Conservation (phyloP, 2,888 invertebrate genomes). For the Hemicrepidius hirtus region DNA sequence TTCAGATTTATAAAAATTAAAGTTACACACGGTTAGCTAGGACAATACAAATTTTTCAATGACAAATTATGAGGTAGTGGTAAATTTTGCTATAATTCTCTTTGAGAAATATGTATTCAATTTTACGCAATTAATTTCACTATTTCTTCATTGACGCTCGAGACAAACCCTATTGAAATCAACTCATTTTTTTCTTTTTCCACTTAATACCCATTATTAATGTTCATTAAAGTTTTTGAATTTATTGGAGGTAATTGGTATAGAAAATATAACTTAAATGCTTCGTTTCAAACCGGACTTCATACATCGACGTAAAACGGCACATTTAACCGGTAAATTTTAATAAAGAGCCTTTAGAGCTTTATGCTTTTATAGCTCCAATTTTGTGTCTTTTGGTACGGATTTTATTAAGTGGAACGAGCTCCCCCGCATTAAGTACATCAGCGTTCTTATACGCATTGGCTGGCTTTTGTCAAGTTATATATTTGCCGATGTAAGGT, state of each 20-base stretch:
- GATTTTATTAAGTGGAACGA: constrained; percentile 58
- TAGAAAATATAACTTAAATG: constrained; percentile 12
- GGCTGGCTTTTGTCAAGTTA: constrained; percentile 25
- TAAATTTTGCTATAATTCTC: too few species aligned
- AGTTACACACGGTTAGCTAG: too few species aligned
- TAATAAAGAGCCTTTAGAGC: constrained; percentile 42
- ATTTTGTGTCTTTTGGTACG: constrained; percentile 47
- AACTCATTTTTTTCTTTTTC: neutral
- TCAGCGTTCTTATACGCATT: constrained; percentile 25
- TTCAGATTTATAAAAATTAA: too few species aligned
- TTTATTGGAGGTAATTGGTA: constrained; percentile 19
- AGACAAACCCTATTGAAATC: neutral
- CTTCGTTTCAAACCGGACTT: constrained; percentile 22
- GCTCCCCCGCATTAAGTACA: constrained; percentile 36
- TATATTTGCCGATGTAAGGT: constrained; percentile 1
- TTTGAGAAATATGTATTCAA: too few species aligned
- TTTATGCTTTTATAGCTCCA: constrained; percentile 38
- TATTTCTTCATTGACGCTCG: too few species aligned
- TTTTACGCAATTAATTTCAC: too few species aligned
- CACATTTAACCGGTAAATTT: constrained; percentile 45
- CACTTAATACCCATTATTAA: neutral
- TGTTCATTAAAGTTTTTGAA: neutral
- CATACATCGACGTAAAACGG: constrained; percentile 37
- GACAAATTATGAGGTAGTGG: too few species aligned
- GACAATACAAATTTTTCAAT: too few species aligned